phyloP scores from a whole-genome alignment of 2,888 invertebrate species.

The Teleiodes luculella region DNA sequence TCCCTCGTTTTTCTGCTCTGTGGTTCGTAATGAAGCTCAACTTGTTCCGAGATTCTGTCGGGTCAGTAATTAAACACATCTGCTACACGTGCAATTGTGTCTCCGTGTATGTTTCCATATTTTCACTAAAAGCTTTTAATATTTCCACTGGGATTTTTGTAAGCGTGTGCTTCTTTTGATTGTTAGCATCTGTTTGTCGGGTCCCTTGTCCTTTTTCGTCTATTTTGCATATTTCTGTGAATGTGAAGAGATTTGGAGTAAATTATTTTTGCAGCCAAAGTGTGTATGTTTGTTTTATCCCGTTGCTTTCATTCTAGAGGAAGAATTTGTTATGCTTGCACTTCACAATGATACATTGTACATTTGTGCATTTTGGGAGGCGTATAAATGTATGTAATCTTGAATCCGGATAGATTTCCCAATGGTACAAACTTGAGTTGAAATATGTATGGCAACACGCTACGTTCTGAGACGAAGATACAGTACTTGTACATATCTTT shows the following conservation, averaged over 20 bases:
- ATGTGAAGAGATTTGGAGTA: constrained; percentile 10
- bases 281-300: neutral
- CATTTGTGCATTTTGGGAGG: constrained; percentile 1
- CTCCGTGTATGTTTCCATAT: constrained; percentile 48
- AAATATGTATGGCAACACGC: neutral
- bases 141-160: constrained; percentile 44
- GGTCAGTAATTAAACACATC: constrained; percentile 75
- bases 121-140: constrained; percentile 40
- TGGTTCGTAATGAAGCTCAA: constrained; percentile 60
- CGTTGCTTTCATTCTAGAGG: neutral
- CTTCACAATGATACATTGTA: neutral
- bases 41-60: constrained; percentile 65
- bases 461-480: neutral
- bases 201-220: constrained; percentile 13
- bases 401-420: neutral
- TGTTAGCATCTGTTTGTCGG: constrained; percentile 42
- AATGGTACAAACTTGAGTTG: neutral
- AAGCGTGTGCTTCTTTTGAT: constrained; percentile 42
- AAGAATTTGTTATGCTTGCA: neutral
- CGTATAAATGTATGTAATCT: neutral
- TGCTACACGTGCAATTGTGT: constrained; percentile 63
- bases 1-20: no score
- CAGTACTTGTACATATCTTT: neutral
- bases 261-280: neutral
- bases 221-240: neutral